Evolutionary conservation across 2,888 invertebrate genomes (phyloP), one percentile per base, ranked within the genome.

Genomic region (Falcaria lacertinaria): DNA sequence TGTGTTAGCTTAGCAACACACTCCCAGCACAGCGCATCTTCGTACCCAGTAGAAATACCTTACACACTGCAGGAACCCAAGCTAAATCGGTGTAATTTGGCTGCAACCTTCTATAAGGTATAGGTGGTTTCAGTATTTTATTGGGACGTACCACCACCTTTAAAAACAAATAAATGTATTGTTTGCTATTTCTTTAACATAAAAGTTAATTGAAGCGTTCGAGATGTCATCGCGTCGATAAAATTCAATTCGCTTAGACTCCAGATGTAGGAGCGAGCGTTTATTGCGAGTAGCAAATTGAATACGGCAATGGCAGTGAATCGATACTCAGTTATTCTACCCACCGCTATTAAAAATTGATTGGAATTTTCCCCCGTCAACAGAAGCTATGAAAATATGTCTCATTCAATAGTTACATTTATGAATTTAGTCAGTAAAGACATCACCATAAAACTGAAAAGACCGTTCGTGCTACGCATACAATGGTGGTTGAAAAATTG

Each of bases 241-340:
- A 83, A 85, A 83, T 80, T 73, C 84, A 74, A 81, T 84, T 79
- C 75, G 60, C 55, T 49, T 60, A 73, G 82, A 77, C 80, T 80
- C 78, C 84, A 87, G 81, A 82, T 86, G 84, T 79, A 75, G 60
- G 54, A 58, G 70, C 64, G 66, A 52, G 50, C 56, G 62, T 88
- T 88, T 88, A 88, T 83, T 60, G 71, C 71, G 60, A 58, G 49
- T 64, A 68, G 79, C 74, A 87, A 88, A 88, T 88, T 87, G 87
- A 79, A 84, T 74, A 67, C 67, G 66, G 64, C 64, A 64, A 62
- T 60, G 63, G 57, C 55, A 69, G 68, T 74, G 79, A 77, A 85
- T 78, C 80, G 77, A 60, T 55, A 56, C 62, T 48, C 57, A 64
- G 70, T 80, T 86, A 86, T 86, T 79, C 84, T 75, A 80, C n/a